Base-by-base conservation (phyloP, 2,797 vertebrate genomes). In the Dermochelys coriacea region DNA sequence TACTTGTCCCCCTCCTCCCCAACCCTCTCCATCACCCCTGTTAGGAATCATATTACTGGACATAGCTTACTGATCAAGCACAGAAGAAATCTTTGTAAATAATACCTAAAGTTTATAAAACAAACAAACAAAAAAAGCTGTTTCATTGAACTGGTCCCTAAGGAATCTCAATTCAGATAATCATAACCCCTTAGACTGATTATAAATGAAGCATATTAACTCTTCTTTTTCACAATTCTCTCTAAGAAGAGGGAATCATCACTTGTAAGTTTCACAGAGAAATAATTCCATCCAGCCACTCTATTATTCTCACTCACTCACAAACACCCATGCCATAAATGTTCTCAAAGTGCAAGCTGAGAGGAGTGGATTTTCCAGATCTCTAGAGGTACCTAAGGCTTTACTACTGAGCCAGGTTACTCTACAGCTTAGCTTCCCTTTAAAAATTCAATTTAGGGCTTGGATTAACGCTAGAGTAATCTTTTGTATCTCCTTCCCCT, bases 131-230 rank as follows among this genome's bases (percentile, higher is more conserved):
- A 52, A 29, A 91, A 92, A 50, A 82, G 81, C 34, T 86, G 45
- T n/a, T 95, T 75, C 86, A 80, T 16, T 51, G 74, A 47, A 64
- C 84, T 77, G 51, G 79, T 41, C 50, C 59, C 92, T 86, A 52
- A 82, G 93, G 49, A 96, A 88, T 84, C 79, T 82, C 86, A 79
- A 80, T 82, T 93, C 82, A 94, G 27, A 93, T 1, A 2, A 86
- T 75, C 51, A 85, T 49, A 96, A 90, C 31, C 47, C 34, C 71
- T 51, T 29, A 92, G 85, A 47, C 92, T 96, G 95, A 94, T 96
- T 91, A 96, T 52, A 96, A 95, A 93, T 94, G 85, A 96, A 90
- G 89, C 52, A 90, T 12, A 6, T 85, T 96, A 95, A 91, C 14
- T 83, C 41, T 64, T 18, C 34, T 87, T 81, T 95, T 96, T 93